Evolutionary conservation across 2,888 invertebrate genomes (phyloP).

Genomic region (Drosophila melanosoma): DNA sequence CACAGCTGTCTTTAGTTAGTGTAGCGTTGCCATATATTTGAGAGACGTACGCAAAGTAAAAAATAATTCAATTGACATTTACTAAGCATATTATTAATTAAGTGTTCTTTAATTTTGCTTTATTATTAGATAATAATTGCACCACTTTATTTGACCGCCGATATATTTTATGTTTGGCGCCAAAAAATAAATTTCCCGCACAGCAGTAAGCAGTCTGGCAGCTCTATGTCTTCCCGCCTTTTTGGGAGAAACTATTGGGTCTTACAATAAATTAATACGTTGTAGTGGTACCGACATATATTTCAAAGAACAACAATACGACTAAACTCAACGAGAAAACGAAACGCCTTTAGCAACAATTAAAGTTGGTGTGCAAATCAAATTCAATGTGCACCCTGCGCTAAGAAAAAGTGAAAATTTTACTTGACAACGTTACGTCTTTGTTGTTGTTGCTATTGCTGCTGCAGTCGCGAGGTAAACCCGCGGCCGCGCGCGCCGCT

Average conservation of each 20-base stretch:
- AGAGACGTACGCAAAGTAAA: neutral
- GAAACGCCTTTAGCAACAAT: conserved; percentile 8
- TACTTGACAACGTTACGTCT: conserved; percentile 38
- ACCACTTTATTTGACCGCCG: neutral
- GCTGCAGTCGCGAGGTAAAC: conserved; percentile 29
- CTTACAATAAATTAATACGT: conserved; percentile 44
- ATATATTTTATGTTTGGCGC: conserved; percentile 37
- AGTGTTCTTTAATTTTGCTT: neutral
- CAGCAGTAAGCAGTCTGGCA: conserved; percentile 28
- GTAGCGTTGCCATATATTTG: conserved; percentile 25
- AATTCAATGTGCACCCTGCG: conserved; percentile 49
- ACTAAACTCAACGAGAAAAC: neutral
- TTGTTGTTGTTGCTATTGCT: conserved; percentile 37
- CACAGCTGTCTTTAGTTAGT: conserved; percentile 35
- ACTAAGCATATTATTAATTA: conserved; percentile 4
- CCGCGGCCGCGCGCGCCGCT: conserved; percentile 47
- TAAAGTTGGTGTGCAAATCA: neutral
- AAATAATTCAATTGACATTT: neutral
- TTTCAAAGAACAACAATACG: conserved; percentile 13
- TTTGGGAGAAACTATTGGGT: conserved; percentile 34
- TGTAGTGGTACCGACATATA: conserved; percentile 26
- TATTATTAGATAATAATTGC: neutral
- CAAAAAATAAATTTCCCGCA: conserved; percentile 39
- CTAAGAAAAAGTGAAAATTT: conserved; percentile 45
- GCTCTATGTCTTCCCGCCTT: conserved; percentile 48